Conservation (phyloP, 2,113 vertebrate genomes). For the Protobothrops flavoviridis region DNA sequence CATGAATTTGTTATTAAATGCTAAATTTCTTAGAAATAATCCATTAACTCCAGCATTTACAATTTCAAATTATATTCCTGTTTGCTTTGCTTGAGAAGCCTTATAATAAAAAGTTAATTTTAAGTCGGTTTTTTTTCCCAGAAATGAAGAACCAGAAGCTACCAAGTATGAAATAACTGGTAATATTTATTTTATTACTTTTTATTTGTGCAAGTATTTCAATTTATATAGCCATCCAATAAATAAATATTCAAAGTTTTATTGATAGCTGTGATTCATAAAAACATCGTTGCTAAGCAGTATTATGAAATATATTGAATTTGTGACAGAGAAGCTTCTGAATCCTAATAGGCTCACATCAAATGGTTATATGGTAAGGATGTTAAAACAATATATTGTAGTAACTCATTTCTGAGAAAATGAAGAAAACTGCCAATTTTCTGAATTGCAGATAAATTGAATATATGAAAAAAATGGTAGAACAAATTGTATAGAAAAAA, state of each 20-base stretch:
- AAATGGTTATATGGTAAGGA: not conserved
- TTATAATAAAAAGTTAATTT: slow-evolving; percentile 12
- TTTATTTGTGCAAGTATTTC: not conserved
- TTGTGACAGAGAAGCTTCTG: not conserved
- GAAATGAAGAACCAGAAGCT: slow-evolving; percentile 59
- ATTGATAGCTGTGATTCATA: not conserved
- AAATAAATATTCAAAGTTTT: not conserved
- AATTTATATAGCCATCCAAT: not conserved
- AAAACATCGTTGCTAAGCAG: not conserved
- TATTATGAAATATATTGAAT: not conserved
- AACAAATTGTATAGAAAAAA: not conserved
- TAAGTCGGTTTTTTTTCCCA: slow-evolving; percentile 45
- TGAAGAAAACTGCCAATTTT: not conserved
- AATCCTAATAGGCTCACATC: not conserved
- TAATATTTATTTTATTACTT: slow-evolving; percentile 56
- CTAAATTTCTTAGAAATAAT: not conserved
- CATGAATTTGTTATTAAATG: not conserved
- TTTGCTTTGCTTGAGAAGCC: not conserved
- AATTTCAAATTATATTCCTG: not conserved
- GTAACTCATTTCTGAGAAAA: not conserved
- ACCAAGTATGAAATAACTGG: slow-evolving; percentile 65
- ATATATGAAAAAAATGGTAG: not conserved
- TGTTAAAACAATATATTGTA: not conserved
- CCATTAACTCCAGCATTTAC: not conserved
- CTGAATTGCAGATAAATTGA: not conserved